Base-by-base conservation (phyloP, 2,888 invertebrate genomes). In the Eupsilia transversa region DNA sequence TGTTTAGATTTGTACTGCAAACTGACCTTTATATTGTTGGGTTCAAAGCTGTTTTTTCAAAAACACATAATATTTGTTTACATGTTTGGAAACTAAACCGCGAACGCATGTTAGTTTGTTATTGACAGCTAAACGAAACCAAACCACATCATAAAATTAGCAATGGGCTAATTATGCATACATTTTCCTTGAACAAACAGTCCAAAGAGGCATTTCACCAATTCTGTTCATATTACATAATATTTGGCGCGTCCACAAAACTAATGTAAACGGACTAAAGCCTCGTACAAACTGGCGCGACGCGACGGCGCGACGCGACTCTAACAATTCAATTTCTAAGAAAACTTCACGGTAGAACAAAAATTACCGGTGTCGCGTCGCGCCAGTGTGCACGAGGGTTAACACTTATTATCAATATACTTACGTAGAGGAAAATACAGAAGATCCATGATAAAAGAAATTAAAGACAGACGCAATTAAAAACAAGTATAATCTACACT, bases 161-260 rank as follows among this genome's bases (percentile, higher is more conserved):
- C 2, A 52, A 43, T n/a, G 38, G 43, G 61, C 52, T 33, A 49
- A 66, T 52, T 35, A 38, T 10, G 5, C 20, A 72, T 46, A 56
- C 12, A 35, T 79, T 83, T 66, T 67, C 74, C 65, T 83, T 60
- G 12, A 60, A 68, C 6, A 54, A 57, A 52, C 38, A 38, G n/a
- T 41, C n/a, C 7, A 56, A 33, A 27, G 3, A 43, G 17, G n/a
- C 27, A 79, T 79, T 83, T 80, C 57, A 49, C 54, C 9, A 67
- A 43, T 63, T 61, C 23, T 52, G 84, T 41, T 61, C 30, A 66
- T 70, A 74, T 74, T 73, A 63, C 83, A 66, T 63, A 66, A 12
- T 79, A 56, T 73, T 57, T 43, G 46, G 52, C 27, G 46, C 75
- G 60, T 52, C 69, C 61, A 30, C 41, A 54, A 63, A 49, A 69